Evolutionary conservation across 2,888 invertebrate species (phyloP), one percentile per base, ranked within the genome.

Genomic region (Axea sp.): DNA sequence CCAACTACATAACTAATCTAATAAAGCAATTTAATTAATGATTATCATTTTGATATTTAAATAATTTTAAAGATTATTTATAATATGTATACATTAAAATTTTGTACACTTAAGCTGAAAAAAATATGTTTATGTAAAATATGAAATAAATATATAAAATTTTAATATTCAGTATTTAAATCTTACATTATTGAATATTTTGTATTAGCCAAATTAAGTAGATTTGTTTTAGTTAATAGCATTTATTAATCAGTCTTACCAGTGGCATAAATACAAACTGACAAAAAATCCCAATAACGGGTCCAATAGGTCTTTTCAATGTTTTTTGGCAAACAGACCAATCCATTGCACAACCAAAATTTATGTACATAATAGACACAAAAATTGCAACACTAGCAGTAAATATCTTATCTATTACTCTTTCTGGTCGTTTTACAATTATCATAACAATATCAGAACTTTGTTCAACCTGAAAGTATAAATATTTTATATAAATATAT

Each of bases 341-440:
- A 84, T 96, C 93, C 86, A 96, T 90, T 0, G 96, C 95, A 83
- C 96, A 96, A 0, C 97, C 96, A 88, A 96, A 96, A 89, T 96
- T 96, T 57, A 97, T 93, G 83, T 95, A 96, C 79, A 96, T 92
- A 43, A 96, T 88, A 0, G 94, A 93, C 55, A 93, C 92, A 41
- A 96, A 90, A 37, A 92, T 88, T 1, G 93, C 93, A 2, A 96
- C 94, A 65, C 94, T 93, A 31, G 89, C 90, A 0, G 92, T 92
- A 83, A 96, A 96, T 2, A 94, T 87, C 6, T 88, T 90, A 87
- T 96, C 95, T 30, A 96, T 91, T 22, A 91, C 78, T 12, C 93
- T 89, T 51, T 91, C 88, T 26, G 91, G 90, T 0, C 94, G 88
- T 59, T 90, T 87, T 1, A 94, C 91, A 0, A 90, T 89, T 1